Conservation (phyloP, 2,113 vertebrate species). For the Gnathonemus echidnorhynchus region DNA sequence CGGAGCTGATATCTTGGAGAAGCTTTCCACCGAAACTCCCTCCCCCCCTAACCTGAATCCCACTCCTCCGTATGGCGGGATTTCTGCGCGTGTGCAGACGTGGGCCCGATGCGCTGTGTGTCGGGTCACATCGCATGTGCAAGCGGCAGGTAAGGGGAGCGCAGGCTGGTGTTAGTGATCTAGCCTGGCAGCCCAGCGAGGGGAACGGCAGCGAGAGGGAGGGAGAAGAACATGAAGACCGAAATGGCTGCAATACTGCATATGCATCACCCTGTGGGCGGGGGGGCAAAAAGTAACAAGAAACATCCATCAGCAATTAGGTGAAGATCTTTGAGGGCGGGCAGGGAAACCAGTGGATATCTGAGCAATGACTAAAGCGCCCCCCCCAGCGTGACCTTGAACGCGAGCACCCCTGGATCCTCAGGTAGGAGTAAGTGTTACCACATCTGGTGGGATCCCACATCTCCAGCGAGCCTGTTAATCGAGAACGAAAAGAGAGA, state of each 20-base stretch:
- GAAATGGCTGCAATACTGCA: not conserved
- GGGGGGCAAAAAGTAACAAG: not conserved
- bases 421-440: constrained; percentile 23
- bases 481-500: not conserved
- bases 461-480: constrained; percentile 15
- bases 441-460: constrained; percentile 36
- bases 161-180: no score
- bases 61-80: not conserved
- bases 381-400: constrained; percentile 23
- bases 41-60: not conserved
- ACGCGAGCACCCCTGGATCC: not conserved
- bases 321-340: not conserved
- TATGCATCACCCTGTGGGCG: not conserved
- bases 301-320: constrained; percentile 25
- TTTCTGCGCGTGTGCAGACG: not conserved
- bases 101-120: not conserved
- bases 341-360: constrained; percentile 16
- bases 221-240: no score
- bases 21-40: not conserved
- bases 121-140: not conserved
- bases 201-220: not conserved
- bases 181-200: not conserved
- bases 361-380: constrained; percentile 32
- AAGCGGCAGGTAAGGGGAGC: not conserved
- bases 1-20: not conserved